A percentile compares a stretch with the other conserved stretches of the same genome.
phyloP scores from a whole-genome alignment of 2,113 vertebrate genomes.

The Osmerus mordax region DNA sequence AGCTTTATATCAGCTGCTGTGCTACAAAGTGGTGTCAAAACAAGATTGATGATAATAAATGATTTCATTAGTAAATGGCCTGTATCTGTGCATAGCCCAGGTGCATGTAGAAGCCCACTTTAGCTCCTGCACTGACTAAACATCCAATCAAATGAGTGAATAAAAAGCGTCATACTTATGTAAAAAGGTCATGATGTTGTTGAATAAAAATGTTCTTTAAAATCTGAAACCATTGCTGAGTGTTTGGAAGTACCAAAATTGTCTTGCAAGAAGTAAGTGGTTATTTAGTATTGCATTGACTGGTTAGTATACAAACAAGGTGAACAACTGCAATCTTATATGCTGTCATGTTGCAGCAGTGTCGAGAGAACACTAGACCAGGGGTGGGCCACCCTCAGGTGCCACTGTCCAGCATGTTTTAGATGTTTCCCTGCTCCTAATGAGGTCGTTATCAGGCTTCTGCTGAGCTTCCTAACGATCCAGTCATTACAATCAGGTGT shows the following conservation, averaged over 20 bases:
- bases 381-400: no score
- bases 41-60: slow-evolving; percentile 73
- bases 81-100: slow-evolving; percentile 78
- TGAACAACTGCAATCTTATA: no score
- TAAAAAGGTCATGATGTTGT: slow-evolving; percentile 45
- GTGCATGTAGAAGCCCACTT: slow-evolving; percentile 74
- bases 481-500: no score
- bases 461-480: no score
- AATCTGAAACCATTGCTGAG: slow-evolving; percentile 18
- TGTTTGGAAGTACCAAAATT: background rate
- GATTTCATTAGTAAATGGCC: slow-evolving; percentile 53
- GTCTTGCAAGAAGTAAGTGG: no score
- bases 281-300: no score
- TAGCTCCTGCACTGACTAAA: slow-evolving; percentile 40
- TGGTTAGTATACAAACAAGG: no score
- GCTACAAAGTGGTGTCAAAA: slow-evolving; percentile 80
- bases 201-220: slow-evolving; percentile 50
- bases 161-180: slow-evolving; percentile 40
- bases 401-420: no score
- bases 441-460: no score
- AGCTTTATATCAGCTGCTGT: slow-evolving; percentile 87
- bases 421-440: no score
- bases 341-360: no score
- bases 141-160: slow-evolving; percentile 12
- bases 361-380: no score